Percentiles rank a stretch among this genome's conserved stretches.
phyloP scores from a whole-genome alignment of 1,140 invertebrate genomes.

The Drosophila persimilis region DNA sequence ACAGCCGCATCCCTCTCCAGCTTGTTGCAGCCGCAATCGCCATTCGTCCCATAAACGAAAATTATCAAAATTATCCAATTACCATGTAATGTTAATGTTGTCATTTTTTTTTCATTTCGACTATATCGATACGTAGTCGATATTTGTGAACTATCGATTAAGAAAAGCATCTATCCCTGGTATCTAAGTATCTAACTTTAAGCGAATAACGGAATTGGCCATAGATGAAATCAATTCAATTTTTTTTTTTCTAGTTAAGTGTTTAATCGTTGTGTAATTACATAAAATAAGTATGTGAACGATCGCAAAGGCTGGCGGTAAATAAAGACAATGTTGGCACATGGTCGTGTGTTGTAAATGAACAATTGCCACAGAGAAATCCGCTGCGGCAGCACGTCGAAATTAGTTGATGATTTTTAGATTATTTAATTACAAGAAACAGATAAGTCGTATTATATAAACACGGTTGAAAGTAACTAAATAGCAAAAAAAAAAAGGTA shows the following conservation, averaged over 20 bases:
- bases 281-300: too few species aligned
- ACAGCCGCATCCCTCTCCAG: slow-evolving; percentile 32
- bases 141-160: too few species aligned
- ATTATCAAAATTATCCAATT: slow-evolving; percentile 1
- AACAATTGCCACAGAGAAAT: not conserved
- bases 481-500: slow-evolving; percentile 12
- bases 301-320: too few species aligned
- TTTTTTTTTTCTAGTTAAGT: too few species aligned
- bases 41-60: not conserved
- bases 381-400: too few species aligned
- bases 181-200: too few species aligned
- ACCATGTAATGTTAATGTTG: slow-evolving; percentile 7
- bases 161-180: too few species aligned
- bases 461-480: too few species aligned
- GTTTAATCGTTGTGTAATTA: too few species aligned
- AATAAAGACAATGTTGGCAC: too few species aligned
- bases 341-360: not conserved
- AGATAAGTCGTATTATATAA: not conserved
- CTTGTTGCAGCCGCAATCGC: slow-evolving; percentile 69
- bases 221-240: too few species aligned
- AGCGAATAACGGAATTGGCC: too few species aligned
- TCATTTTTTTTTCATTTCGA: not conserved
- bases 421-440: slow-evolving; percentile 39
- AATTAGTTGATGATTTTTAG: slow-evolving; percentile 7
- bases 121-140: not conserved